These are phyloP conservation scores for Polypedilum vanderplanki DNA, from an alignment of 1,140 invertebrate genomes.

Conservation along the genomic window DNA sequence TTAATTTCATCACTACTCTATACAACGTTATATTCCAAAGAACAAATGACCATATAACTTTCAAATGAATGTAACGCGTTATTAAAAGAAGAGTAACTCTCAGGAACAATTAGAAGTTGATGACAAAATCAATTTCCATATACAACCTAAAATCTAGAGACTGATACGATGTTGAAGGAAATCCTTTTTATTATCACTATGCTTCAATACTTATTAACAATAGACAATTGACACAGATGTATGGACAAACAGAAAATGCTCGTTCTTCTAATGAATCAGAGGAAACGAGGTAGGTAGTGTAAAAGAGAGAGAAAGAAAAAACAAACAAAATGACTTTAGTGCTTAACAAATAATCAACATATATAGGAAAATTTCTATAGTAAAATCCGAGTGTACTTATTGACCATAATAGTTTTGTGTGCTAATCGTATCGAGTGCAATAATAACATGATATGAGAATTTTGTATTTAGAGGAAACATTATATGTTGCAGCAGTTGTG, in stretches of 20 bases:
- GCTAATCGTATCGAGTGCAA: background rate
- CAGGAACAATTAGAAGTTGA: background rate
- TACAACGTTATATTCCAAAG: too few relatives aligned
- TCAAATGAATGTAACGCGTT: background rate
- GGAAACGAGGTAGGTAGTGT: background rate
- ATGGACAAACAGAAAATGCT: too few relatives aligned
- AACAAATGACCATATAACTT: too few relatives aligned
- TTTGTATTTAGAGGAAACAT: background rate
- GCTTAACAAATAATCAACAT: constrained; percentile 18
- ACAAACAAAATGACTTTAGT: background rate
- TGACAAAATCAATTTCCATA: background rate
- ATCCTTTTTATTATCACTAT: background rate
- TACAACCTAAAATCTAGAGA: background rate
- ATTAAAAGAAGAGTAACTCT: background rate
- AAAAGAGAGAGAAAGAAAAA: background rate
- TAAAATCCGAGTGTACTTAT: background rate
- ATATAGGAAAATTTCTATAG: background rate
- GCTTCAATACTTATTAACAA: constrained; percentile 3
- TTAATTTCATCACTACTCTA: too few relatives aligned
- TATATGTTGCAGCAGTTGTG: too few relatives aligned
- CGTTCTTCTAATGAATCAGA: too few relatives aligned
- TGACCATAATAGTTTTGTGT: background rate
- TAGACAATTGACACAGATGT: background rate
- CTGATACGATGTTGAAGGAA: background rate
- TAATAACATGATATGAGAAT: background rate